Conservation (phyloP, 2,888 invertebrate species). For the Spicauda simplicius region DNA sequence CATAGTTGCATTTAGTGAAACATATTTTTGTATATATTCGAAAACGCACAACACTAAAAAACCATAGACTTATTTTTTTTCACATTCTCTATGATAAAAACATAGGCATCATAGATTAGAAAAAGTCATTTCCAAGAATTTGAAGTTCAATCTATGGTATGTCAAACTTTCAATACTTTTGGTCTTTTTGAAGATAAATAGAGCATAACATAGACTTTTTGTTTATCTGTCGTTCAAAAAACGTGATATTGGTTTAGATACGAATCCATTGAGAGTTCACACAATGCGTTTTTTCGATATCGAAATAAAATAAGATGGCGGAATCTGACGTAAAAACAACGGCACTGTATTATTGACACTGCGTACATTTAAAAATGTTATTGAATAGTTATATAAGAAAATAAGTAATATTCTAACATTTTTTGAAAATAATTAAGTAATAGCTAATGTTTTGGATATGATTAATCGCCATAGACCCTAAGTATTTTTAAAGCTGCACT, state of each 20-base stretch:
- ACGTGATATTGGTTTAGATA: background rate
- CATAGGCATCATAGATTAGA: background rate
- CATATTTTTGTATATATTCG: conserved; percentile 14
- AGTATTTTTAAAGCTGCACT: no score
- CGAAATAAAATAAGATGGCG: background rate
- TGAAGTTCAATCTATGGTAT: conserved; percentile 18
- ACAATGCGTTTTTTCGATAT: background rate
- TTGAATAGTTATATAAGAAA: no score
- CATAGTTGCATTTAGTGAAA: conserved; percentile 18
- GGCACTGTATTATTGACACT: no score
- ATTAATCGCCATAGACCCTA: no score
- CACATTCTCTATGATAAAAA: background rate
- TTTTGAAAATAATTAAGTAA: no score
- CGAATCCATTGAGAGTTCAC: background rate
- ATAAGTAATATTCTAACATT: no score
- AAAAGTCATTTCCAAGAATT: conserved; percentile 6
- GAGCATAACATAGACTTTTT: conserved; percentile 7
- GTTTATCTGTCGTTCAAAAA: background rate
- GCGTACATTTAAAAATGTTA: no score
- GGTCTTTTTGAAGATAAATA: background rate
- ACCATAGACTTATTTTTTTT: no score
- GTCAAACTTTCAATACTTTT: background rate
- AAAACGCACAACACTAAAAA: background rate
- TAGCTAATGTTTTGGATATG: no score
- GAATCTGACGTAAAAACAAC: no score